Percentiles rank a stretch among this genome's conserved stretches.
These are phyloP conservation scores for Menidia beryllina DNA, from an alignment of 2,113 vertebrate genomes.

Conservation along the genomic window DNA sequence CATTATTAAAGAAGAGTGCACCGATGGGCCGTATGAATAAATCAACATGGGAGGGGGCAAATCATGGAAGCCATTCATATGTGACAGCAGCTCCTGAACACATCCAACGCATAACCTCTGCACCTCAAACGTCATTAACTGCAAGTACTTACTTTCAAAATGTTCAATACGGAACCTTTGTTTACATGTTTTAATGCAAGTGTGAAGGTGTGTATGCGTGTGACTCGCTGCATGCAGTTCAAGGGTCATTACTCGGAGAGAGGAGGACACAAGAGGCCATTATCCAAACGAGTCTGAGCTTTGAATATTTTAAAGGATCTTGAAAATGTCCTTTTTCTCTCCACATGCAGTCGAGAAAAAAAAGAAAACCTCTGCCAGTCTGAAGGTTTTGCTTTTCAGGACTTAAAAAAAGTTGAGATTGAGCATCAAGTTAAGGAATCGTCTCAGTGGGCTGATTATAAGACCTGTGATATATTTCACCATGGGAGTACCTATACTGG, in stretches of 20 bases:
- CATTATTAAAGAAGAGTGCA: conserved; percentile 62
- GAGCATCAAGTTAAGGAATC: no score
- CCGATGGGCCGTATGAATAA: conserved; percentile 62
- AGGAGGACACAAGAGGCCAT: conserved; percentile 57
- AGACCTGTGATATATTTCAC: no score
- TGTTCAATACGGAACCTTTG: conserved; percentile 16
- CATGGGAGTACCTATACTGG: no score
- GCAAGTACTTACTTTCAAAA: background rate
- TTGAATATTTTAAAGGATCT: conserved; percentile 70
- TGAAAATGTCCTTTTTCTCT: conserved; percentile 46
- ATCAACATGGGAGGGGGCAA: conserved; percentile 43
- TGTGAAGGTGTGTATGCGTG: conserved; percentile 2
- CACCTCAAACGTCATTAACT: conserved; percentile 2
- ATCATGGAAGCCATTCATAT: conserved; percentile 1
- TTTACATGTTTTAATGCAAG: conserved; percentile 1
- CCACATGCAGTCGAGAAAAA: conserved; percentile 18
- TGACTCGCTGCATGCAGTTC: conserved; percentile 21
- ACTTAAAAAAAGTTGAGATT: no score
- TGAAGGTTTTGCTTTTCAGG: background rate
- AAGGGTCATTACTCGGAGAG: conserved; percentile 62
- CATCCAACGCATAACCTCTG: no score
- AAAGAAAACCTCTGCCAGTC: background rate
- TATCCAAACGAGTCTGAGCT: conserved; percentile 49
- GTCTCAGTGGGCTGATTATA: no score
- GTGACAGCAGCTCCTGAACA: background rate